Conservation (phyloP, 2,113 vertebrate species). For the Telmatochromis brichardi region DNA sequence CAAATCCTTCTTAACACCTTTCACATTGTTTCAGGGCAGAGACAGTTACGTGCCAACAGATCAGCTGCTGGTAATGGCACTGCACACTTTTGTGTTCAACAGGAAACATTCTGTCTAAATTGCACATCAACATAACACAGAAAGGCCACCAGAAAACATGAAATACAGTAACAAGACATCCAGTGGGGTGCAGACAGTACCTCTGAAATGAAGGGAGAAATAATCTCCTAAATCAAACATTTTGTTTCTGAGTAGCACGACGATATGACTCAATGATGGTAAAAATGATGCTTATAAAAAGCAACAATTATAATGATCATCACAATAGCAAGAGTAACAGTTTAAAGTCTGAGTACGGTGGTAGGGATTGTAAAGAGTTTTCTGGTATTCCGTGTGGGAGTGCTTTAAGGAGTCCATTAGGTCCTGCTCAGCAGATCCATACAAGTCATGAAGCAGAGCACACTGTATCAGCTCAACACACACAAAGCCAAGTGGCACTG, state of each 20-base stretch:
- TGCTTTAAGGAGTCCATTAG: constrained; percentile 52
- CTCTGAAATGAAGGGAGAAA: constrained; percentile 28
- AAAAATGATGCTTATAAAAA: constrained; percentile 33
- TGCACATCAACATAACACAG: constrained; percentile 58
- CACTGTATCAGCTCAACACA: constrained; percentile 63
- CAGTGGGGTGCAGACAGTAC: constrained; percentile 55
- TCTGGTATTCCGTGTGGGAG: constrained; percentile 63
- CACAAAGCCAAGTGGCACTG: constrained; percentile 63
- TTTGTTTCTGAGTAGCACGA: constrained; percentile 41
- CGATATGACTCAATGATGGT: constrained; percentile 35
- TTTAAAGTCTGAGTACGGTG: constrained; percentile 64
- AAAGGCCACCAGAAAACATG: constrained; percentile 70
- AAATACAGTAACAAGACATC: constrained; percentile 63
- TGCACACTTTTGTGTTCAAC: constrained; percentile 48
- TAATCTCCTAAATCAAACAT: constrained; percentile 36
- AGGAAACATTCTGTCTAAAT: constrained; percentile 63
- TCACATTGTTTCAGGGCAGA: constrained; percentile 61
- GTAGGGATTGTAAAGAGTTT: constrained; percentile 50
- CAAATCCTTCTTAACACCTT: constrained; percentile 30
- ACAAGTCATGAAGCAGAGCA: constrained; percentile 59
- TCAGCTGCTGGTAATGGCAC: constrained; percentile 62
- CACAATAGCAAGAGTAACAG: constrained; percentile 60
- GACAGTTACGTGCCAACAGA: constrained; percentile 55
- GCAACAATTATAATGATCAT: constrained; percentile 50
- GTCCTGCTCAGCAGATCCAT: constrained; percentile 58